Evolutionary conservation across 2,888 invertebrate species (phyloP).

Genomic region (Cheilosia scutellata): DNA sequence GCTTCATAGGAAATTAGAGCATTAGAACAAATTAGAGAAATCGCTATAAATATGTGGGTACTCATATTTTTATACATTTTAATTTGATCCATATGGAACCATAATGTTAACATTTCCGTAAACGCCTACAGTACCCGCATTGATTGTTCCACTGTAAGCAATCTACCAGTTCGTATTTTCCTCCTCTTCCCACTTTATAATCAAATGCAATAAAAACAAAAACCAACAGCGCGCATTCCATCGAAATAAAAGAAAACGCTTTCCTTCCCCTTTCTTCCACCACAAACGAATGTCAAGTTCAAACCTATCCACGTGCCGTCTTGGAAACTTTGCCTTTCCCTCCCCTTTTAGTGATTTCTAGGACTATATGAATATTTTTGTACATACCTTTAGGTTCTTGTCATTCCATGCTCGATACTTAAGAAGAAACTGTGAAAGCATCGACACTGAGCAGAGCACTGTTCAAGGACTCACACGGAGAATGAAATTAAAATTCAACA

Average conservation of each 20-base stretch:
- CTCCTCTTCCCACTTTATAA: neutral
- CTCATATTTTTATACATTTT: neutral
- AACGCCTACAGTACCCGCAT: neutral
- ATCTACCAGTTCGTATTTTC: neutral
- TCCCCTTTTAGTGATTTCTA: neutral
- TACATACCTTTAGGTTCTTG: constrained; percentile 46
- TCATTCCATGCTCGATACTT: constrained; percentile 37
- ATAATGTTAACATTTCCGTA: neutral
- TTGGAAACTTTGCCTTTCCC: constrained; percentile 6
- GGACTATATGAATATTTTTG: neutral
- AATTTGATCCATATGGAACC: neutral
- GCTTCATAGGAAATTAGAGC: too few relatives aligned
- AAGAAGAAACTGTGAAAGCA: constrained; percentile 5
- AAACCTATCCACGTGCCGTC: constrained; percentile 6
- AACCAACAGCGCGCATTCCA: constrained; percentile 3
- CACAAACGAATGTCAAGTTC: constrained; percentile 58
- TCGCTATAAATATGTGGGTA: too few relatives aligned
- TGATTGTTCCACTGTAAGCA: neutral
- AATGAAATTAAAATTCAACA: constrained; percentile 60
- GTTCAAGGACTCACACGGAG: constrained; percentile 49
- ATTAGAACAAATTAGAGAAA: too few relatives aligned
- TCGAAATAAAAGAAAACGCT: constrained; percentile 20
- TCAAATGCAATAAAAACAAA: constrained; percentile 45
- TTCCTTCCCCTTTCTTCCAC: neutral
- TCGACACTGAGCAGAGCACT: neutral